Percentiles rank a stretch among this genome's conserved stretches.
These are phyloP conservation scores for Erannis defoliaria DNA, from an alignment of 2,888 invertebrate species.

Conservation along the genomic window DNA sequence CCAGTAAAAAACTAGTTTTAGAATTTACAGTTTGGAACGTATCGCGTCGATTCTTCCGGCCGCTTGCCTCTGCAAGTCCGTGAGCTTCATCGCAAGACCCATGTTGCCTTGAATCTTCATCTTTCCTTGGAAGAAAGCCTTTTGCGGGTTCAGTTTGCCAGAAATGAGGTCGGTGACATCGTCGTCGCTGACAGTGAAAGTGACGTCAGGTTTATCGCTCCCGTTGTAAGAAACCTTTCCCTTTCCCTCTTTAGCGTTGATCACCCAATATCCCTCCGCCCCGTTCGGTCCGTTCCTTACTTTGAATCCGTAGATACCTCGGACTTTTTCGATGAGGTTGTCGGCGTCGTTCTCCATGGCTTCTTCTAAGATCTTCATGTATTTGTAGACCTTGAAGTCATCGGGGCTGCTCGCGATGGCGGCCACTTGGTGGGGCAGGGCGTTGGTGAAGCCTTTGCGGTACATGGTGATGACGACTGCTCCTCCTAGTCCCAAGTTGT, in stretches of 20 bases:
- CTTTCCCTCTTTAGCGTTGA: constrained; percentile 96
- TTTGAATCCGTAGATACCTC: constrained; percentile 96
- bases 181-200: constrained; percentile 95
- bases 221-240: constrained; percentile 94
- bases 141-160: constrained; percentile 97
- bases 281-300: constrained; percentile 93
- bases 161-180: constrained; percentile 95
- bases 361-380: constrained; percentile 93
- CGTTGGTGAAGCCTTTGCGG: constrained; percentile 92
- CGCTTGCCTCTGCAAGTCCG: constrained; percentile 92
- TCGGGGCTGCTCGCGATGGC: constrained; percentile 82
- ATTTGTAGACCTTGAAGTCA: constrained; percentile 92
- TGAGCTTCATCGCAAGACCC: constrained; percentile 97
- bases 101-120: constrained; percentile 98
- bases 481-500: constrained; percentile 98
- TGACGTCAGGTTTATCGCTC: constrained; percentile 95
- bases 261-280: constrained; percentile 95
- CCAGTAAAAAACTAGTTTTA: constrained; percentile 49
- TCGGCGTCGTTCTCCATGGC: constrained; percentile 94
- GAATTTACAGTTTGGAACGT: constrained; percentile 90
- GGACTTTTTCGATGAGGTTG: constrained; percentile 93
- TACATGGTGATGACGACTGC: constrained; percentile 97
- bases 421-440: constrained; percentile 74
- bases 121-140: constrained; percentile 98
- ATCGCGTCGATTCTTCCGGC: constrained; percentile 91